These are phyloP conservation scores for Clitarchus hookeri DNA, from an alignment of 2,888 invertebrate species.

Conservation along the genomic window DNA sequence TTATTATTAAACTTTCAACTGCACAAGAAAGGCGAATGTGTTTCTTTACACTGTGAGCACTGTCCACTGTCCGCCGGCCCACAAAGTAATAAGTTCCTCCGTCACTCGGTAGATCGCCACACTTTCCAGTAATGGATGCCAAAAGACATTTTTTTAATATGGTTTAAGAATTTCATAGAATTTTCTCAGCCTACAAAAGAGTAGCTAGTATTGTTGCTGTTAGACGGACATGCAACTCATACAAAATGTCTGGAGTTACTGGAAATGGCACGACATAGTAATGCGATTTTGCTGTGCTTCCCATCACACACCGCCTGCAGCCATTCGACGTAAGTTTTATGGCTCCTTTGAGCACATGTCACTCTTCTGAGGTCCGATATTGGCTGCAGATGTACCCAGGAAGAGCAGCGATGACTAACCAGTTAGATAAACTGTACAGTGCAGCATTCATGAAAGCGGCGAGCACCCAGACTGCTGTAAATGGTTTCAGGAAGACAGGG, in stretches of 20 bases:
- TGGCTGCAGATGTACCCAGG: conserved; percentile 30
- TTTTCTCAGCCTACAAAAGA: conserved; percentile 45
- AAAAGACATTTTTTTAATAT: conserved; percentile 12
- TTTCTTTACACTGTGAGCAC: too few relatives aligned
- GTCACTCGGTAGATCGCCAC: too few relatives aligned
- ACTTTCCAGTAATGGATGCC: conserved; percentile 12
- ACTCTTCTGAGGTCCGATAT: conserved; percentile 40
- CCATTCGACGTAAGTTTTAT: conserved; percentile 45
- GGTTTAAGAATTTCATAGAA: conserved; percentile 41
- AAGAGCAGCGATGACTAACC: conserved; percentile 36
- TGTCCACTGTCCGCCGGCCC: too few relatives aligned
- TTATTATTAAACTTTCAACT: too few relatives aligned
- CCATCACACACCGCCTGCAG: conserved; percentile 47
- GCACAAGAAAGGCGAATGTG: too few relatives aligned
- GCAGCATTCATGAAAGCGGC: conserved; percentile 43
- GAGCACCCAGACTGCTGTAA: conserved; percentile 40
- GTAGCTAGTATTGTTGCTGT: conserved; percentile 47
- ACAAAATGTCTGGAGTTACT: conserved; percentile 48
- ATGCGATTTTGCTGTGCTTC: conserved; percentile 46
- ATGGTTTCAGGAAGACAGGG: conserved; percentile 42
- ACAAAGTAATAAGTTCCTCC: too few relatives aligned
- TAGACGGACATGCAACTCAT: conserved; percentile 51
- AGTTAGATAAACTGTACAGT: conserved; percentile 41
- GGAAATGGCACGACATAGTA: conserved; percentile 43
- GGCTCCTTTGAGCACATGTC: conserved; percentile 43